phyloP scores from a whole-genome alignment of 2,113 vertebrate genomes.

The Nyctibius bracteatus region DNA sequence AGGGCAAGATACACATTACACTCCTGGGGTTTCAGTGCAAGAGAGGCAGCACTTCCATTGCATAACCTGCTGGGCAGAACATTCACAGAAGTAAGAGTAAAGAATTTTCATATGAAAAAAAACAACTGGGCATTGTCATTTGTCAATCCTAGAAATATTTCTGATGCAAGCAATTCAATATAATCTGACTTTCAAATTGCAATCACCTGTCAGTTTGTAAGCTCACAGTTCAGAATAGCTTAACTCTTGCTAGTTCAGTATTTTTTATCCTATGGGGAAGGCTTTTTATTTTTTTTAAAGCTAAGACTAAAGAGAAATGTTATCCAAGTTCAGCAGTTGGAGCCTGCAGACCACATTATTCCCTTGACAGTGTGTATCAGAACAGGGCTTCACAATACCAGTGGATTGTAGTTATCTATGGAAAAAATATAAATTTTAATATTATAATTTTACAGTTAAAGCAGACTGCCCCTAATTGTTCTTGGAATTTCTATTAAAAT shows the following conservation, averaged over 20 bases:
- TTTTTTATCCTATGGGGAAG: background rate
- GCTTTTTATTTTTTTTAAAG: background rate
- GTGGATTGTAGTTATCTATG: background rate
- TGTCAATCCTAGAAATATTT: background rate
- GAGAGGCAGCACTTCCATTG: background rate
- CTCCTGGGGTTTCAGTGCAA: fast-evolving
- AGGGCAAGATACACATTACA: fast-evolving
- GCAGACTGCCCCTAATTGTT: background rate
- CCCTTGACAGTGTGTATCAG: background rate
- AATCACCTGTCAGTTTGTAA: background rate
- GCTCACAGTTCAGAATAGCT: background rate
- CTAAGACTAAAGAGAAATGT: background rate
- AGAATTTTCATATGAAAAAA: background rate
- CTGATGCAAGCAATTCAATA: background rate
- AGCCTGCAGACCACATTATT: background rate
- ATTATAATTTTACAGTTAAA: background rate
- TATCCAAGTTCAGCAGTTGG: background rate
- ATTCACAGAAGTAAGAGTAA: background rate
- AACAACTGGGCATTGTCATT: background rate
- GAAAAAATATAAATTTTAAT: background rate
- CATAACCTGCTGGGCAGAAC: background rate
- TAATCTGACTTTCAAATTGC: conserved; percentile 14
- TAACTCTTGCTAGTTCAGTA: background rate
- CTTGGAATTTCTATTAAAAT: background rate
- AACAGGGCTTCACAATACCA: background rate